Base-by-base conservation (phyloP, 2,888 invertebrate genomes). In the Trichopria drosophilae region DNA sequence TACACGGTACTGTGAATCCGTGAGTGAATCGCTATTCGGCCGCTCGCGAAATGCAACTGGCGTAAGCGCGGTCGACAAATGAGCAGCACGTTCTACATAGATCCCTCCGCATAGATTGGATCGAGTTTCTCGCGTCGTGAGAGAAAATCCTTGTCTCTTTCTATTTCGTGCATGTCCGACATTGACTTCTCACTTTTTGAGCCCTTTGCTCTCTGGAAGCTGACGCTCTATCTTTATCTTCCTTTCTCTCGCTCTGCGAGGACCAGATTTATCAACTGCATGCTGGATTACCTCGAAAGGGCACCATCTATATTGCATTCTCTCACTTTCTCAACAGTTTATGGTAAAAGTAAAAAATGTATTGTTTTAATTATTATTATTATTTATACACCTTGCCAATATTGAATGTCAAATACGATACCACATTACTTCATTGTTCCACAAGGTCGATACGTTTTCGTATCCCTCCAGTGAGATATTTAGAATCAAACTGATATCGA, bases 1-100 rank as follows among this genome's bases (percentile, higher is more conserved):
- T 41, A 50, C 58, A 52, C 59, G 61, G 56, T 58, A 53, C 53
- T 57, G 49, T 46, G 49, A 51, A 52, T 44, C 53, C 54, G 44
- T 50, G 52, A 56, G 53, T 36, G 42, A 34, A 9, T 24, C 6
- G 24, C 6, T 39, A 52, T 43, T 39, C 39, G 45, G 49, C 50
- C 41, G 52, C 32, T 39, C 57, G 61, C 62, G 62, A 67, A 65
- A 63, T 64, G 59, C 58, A 61, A 49, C 39, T 55, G 41, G 60
- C 59, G 63, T 69, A 68, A 71, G 63, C 60, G 62, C 63, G 65
- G 70, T 70, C 72, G 73, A 73, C 73, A 73, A 73, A 73, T 73
- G 73, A 69, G 72, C 65, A 60, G 65, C 66, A 62, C 72, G 72
- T 72, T 73, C 73, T 68, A 73, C 72, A 73, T 73, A 72, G 73